Percentiles rank a stretch among this genome's conserved stretches.
These are phyloP conservation scores for Alethe diademata DNA, from an alignment of 2,113 vertebrate species.

Conservation along the genomic window DNA sequence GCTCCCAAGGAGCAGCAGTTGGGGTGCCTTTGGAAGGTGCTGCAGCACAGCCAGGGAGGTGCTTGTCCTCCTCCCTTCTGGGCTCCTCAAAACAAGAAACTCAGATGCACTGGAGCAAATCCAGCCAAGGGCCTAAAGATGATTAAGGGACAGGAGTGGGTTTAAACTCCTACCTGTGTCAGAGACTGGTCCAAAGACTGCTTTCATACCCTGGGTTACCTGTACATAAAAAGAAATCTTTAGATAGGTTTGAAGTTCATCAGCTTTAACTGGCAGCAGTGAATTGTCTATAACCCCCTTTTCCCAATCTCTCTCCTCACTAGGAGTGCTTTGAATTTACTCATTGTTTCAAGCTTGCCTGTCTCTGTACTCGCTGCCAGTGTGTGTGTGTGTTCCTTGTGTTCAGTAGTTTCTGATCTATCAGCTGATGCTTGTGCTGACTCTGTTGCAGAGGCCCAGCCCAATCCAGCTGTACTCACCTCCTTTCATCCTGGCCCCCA, in stretches of 20 bases:
- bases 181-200: not conserved
- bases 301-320: not conserved
- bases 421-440: not conserved
- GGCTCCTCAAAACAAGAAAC: not conserved
- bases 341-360: not conserved
- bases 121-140: not conserved
- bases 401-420: not conserved
- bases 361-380: not conserved
- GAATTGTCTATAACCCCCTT: not conserved
- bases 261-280: not conserved
- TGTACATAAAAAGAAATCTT: not conserved
- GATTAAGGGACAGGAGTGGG: not conserved
- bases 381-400: not conserved
- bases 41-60: not conserved
- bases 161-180: not conserved
- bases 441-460: constrained; percentile 82
- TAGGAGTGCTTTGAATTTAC: not conserved
- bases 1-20: not conserved
- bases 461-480: constrained; percentile 90
- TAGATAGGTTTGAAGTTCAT: not conserved
- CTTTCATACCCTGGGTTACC: not conserved
- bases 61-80: not conserved
- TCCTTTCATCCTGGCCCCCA: constrained; percentile 89
- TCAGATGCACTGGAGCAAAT: not conserved
- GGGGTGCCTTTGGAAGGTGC: not conserved